Evolutionary conservation across 1,140 invertebrate species (phyloP).

Genomic region (Cotesia typhae): DNA sequence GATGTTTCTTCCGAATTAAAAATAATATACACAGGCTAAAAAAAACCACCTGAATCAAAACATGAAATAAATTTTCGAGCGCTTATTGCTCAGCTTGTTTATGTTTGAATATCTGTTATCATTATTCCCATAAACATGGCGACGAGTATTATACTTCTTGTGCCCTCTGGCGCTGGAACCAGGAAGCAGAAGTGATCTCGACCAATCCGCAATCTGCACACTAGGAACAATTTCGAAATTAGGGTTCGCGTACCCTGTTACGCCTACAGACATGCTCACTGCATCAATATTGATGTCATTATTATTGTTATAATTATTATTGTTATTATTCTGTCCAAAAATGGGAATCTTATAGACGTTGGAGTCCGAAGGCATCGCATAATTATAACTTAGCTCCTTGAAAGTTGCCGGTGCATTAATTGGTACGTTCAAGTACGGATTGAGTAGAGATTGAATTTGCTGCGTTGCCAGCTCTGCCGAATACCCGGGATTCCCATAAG

Average conservation of each 20-base stretch:
- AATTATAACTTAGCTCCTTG: slow-evolving; percentile 10
- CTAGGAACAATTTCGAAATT: slow-evolving; percentile 1
- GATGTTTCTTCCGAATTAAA: no score
- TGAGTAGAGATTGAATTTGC: slow-evolving; percentile 15
- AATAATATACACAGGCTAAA: no score
- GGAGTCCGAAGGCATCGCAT: neutral
- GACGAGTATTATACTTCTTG: neutral
- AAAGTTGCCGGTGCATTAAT: slow-evolving; percentile 3
- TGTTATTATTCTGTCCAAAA: slow-evolving; percentile 13
- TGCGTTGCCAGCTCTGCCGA: slow-evolving; percentile 7
- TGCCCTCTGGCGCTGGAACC: neutral
- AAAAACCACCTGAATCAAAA: no score
- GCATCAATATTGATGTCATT: neutral
- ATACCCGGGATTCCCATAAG: slow-evolving; percentile 1
- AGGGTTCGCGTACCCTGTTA: slow-evolving; percentile 3
- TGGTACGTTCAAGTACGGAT: slow-evolving; percentile 21
- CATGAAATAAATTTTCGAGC: neutral
- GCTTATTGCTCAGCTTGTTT: neutral
- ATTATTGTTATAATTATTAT: slow-evolving; percentile 10
- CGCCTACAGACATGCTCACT: neutral
- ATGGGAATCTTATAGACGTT: slow-evolving; percentile 22
- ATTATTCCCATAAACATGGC: no score
- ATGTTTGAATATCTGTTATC: no score
- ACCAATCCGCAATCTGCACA: neutral
- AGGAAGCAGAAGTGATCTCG: neutral